A percentile compares a stretch with the other conserved stretches of the same genome.
These are phyloP conservation scores for Oriolus oriolus DNA, from an alignment of 2,113 vertebrate species.

Conservation along the genomic window DNA sequence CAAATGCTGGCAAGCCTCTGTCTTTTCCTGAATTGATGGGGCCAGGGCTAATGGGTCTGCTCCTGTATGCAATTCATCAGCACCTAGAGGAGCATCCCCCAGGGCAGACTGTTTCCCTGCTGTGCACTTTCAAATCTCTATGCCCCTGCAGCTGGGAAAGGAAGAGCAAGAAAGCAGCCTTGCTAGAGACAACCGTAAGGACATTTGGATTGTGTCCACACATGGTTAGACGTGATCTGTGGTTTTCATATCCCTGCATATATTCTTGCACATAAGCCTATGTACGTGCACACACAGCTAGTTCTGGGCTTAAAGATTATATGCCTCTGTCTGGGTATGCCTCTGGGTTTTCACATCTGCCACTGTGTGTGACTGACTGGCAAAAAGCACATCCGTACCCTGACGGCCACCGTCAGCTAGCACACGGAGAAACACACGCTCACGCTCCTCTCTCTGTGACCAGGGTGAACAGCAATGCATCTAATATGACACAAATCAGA, in stretches of 20 bases:
- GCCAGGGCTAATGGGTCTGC: neutral
- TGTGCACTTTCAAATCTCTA: neutral
- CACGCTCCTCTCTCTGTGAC: neutral
- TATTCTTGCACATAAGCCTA: neutral
- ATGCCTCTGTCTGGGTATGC: neutral
- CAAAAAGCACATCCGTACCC: neutral
- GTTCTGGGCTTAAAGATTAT: neutral
- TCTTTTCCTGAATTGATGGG: neutral
- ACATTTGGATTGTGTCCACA: neutral
- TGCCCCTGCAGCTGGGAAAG: neutral
- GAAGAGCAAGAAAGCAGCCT: neutral
- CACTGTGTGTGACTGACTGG: neutral
- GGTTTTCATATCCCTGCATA: neutral
- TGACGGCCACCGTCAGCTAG: neutral
- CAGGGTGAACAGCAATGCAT: neutral
- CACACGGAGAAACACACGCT: neutral
- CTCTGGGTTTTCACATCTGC: slow-evolving; percentile 21
- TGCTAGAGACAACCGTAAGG: neutral
- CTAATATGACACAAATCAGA: neutral
- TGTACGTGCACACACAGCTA: neutral
- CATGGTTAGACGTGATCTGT: neutral
- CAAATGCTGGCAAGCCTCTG: neutral
- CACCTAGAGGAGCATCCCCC: neutral
- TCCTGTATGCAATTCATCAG: neutral
- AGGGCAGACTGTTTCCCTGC: neutral